Conservation (phyloP, 1,140 invertebrate species). For the Ceratina japonica region DNA sequence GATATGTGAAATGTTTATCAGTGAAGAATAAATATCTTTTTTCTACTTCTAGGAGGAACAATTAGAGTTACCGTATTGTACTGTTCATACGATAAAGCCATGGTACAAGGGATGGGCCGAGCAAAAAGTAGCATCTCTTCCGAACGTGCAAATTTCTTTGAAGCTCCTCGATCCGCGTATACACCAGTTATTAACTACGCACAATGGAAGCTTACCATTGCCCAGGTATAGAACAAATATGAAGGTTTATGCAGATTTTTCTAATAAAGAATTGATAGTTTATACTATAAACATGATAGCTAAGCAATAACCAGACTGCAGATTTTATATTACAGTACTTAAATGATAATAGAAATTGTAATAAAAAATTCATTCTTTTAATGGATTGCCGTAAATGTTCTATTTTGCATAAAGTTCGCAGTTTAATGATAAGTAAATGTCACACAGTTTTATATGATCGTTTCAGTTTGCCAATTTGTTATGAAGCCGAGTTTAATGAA, state of each 20-base stretch:
- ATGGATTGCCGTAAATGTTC: too few relatives aligned
- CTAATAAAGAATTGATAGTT: too few relatives aligned
- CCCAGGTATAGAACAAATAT: conserved; percentile 80
- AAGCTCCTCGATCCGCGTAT: conserved; percentile 83
- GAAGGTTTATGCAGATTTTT: too few relatives aligned
- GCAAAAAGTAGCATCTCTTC: conserved; percentile 84
- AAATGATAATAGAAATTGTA: too few relatives aligned
- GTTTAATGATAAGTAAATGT: too few relatives aligned
- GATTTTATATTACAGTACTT: too few relatives aligned
- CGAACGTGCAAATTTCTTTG: conserved; percentile 86
- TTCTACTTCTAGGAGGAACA: conserved; percentile 74
- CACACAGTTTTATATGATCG: too few relatives aligned
- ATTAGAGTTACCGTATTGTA: conserved; percentile 83
- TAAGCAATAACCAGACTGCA: too few relatives aligned
- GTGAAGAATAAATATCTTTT: conserved; percentile 25
- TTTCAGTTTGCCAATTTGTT: conserved; percentile 88
- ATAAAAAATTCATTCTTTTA: too few relatives aligned
- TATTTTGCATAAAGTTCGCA: too few relatives aligned
- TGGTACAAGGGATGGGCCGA: conserved; percentile 87
- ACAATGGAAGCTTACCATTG: conserved; percentile 86
- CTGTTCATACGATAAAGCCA: conserved; percentile 81
- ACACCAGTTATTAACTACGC: conserved; percentile 84
- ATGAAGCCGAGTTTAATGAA: conserved; percentile 85
- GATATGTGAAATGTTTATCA: not conserved
- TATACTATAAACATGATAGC: too few relatives aligned